These are phyloP conservation scores for Nezara viridula DNA, from an alignment of 2,888 invertebrate genomes.

Conservation along the genomic window DNA sequence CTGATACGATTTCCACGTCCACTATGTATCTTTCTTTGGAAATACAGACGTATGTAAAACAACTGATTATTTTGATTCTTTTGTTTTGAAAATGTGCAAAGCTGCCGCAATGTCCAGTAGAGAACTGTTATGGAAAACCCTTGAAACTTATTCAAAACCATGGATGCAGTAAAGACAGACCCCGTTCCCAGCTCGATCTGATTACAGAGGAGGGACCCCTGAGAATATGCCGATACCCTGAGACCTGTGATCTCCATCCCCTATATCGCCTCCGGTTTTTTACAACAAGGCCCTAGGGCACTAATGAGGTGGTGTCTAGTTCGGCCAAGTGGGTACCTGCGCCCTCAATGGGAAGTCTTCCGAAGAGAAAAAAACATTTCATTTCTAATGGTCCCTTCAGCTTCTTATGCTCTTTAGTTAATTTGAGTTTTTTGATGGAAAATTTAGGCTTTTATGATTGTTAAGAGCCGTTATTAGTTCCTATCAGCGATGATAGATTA, in stretches of 20 bases:
- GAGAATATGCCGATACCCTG: background rate
- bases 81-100: too few relatives aligned
- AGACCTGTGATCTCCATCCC: background rate
- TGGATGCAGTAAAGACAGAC: background rate
- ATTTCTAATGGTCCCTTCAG: background rate
- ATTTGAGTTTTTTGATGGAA: background rate
- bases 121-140: background rate
- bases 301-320: background rate
- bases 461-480: background rate
- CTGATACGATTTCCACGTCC: too few relatives aligned
- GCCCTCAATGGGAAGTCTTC: background rate
- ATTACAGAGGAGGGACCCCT: background rate
- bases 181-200: background rate
- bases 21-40: too few relatives aligned
- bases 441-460: background rate
- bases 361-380: background rate
- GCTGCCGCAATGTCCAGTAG: too few relatives aligned
- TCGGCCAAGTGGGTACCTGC: background rate
- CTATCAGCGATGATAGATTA: too few relatives aligned
- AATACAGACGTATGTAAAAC: too few relatives aligned
- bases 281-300: background rate
- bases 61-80: too few relatives aligned
- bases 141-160: background rate
- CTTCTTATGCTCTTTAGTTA: background rate
- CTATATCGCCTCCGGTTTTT: conserved; percentile 19